A percentile compares a stretch with the other conserved stretches of the same genome.
phyloP scores from a whole-genome alignment of 2,113 vertebrate genomes.

The Crotalus tigris region DNA sequence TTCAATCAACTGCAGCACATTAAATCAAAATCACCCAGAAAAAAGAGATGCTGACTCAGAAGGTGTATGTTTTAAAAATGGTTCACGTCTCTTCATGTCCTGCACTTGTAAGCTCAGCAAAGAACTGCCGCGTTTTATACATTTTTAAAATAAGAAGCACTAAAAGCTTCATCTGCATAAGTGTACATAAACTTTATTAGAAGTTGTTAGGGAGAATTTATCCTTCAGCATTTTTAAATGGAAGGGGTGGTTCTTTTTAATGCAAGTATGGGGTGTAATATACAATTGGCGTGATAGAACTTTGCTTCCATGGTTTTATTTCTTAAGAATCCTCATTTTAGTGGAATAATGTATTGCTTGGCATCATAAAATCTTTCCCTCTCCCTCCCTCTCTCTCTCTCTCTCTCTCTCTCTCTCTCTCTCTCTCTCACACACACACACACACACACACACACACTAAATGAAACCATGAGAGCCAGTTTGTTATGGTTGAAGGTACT shows the following conservation, averaged over 20 bases:
- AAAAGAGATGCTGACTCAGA: neutral
- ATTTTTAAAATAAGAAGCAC: neutral
- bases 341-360: neutral
- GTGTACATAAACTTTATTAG: slow-evolving; percentile 13
- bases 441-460: neutral
- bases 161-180: slow-evolving; percentile 19
- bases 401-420: no score
- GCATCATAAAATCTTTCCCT: neutral
- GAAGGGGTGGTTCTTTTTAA: slow-evolving; percentile 16
- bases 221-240: slow-evolving; percentile 20
- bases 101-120: slow-evolving; percentile 22
- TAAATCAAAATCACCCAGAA: slow-evolving; percentile 40
- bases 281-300: neutral
- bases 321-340: neutral
- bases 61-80: slow-evolving; percentile 22
- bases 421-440: neutral
- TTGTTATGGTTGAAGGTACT: neutral
- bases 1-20: slow-evolving; percentile 29
- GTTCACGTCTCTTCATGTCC: neutral
- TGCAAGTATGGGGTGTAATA: neutral
- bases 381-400: neutral
- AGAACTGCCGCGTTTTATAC: neutral
- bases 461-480: neutral
- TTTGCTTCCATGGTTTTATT: slow-evolving; percentile 18
- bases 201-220: slow-evolving; percentile 27